These are phyloP conservation scores for Halcyon smyrnensis DNA, from an alignment of 2,797 vertebrate genomes.

Conservation along the genomic window DNA sequence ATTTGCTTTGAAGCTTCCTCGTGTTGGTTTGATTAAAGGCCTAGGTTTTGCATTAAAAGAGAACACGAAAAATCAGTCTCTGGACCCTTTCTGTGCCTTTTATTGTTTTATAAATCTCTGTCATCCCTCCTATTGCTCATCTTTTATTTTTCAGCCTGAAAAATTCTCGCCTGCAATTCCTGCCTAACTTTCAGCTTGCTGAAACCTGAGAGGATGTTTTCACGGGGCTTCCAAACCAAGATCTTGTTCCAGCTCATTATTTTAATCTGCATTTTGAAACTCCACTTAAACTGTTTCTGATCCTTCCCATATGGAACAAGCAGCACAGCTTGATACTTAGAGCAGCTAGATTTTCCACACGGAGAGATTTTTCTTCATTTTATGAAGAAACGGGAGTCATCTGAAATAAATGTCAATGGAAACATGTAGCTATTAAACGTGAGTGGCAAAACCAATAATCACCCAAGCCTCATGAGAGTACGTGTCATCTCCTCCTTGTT, in stretches of 20 bases:
- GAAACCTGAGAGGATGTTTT: neutral
- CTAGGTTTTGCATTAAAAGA: neutral
- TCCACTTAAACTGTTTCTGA: neutral
- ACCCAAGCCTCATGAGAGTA: neutral
- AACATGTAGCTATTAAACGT: neutral
- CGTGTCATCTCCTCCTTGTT: neutral
- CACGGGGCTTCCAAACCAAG: neutral
- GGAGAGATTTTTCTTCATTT: neutral
- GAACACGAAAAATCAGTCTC: neutral
- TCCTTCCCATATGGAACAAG: constrained; percentile 9
- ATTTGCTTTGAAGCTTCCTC: neutral
- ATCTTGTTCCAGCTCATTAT: neutral
- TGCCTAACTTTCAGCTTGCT: neutral
- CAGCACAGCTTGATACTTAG: constrained; percentile 2
- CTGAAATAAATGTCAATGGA: neutral
- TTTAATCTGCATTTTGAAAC: constrained; percentile 41
- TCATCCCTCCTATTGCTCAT: neutral
- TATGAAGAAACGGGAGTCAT: neutral
- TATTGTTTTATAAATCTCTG: neutral
- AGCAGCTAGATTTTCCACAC: neutral
- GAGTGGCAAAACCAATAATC: neutral
- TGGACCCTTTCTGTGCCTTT: neutral
- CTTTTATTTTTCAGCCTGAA: neutral
- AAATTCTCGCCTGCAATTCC: neutral
- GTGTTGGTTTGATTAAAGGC: neutral